phyloP scores from a whole-genome alignment of 2,797 vertebrate species.

The Denticeps clupeoides region DNA sequence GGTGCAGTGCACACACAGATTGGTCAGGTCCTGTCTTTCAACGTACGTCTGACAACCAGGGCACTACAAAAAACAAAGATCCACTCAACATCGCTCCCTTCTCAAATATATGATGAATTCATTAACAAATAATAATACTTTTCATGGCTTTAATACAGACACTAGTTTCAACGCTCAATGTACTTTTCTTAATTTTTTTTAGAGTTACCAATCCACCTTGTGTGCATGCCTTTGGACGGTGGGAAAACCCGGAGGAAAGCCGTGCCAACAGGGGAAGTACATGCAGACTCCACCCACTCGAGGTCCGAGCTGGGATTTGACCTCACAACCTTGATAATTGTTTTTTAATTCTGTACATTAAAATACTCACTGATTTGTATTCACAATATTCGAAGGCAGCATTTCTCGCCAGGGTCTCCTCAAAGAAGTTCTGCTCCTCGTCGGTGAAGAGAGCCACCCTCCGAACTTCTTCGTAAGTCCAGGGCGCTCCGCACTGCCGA shows the following conservation, averaged over 20 bases:
- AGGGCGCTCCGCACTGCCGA: conserved; percentile 27
- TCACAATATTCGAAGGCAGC: conserved; percentile 46
- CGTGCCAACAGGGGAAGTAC: no score
- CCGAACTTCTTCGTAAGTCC: conserved; percentile 52
- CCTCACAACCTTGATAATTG: no score
- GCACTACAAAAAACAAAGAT: conserved; percentile 36
- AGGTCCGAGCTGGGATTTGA: no score
- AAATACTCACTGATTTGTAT: conserved; percentile 44
- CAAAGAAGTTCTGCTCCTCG: conserved; percentile 53
- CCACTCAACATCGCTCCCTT: no score
- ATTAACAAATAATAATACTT: neutral
- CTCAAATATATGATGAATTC: neutral
- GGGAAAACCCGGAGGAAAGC: no score
- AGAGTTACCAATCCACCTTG: no score
- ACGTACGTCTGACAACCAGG: conserved; percentile 46
- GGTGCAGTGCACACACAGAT: conserved; percentile 42
- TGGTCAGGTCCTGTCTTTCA: conserved; percentile 39
- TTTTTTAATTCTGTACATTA: neutral
- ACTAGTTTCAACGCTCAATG: no score
- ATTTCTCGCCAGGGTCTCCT: conserved; percentile 39
- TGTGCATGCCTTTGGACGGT: no score
- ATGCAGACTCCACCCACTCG: no score
- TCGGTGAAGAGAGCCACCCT: conserved; percentile 44
- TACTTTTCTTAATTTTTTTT: no score
- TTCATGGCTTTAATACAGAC: no score